phyloP scores from a whole-genome alignment of 2,888 invertebrate genomes.

The Lochmaea crataegi region DNA sequence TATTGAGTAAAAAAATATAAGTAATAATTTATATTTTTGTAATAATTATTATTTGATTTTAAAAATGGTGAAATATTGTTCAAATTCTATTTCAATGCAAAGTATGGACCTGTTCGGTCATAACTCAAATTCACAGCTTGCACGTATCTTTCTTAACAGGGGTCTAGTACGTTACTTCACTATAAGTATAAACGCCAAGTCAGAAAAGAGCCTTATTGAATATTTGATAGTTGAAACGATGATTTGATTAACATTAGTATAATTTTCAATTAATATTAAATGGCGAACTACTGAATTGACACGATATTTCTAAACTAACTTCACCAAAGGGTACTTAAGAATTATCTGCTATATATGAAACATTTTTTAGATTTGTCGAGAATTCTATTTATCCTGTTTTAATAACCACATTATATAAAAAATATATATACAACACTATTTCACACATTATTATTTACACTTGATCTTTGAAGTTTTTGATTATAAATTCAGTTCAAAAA shows the following conservation, averaged over 20 bases:
- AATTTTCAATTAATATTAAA: not conserved
- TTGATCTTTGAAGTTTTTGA: constrained; percentile 29
- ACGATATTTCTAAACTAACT: constrained; percentile 14
- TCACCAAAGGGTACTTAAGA: not conserved
- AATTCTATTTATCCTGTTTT: constrained; percentile 18
- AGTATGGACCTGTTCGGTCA: no score
- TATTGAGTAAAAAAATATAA: no score
- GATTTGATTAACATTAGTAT: not conserved
- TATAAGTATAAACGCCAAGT: no score
- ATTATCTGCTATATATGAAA: constrained; percentile 12
- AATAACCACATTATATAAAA: constrained; percentile 37
- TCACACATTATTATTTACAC: constrained; percentile 45
- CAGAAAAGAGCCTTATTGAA: no score
- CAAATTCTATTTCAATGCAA: no score
- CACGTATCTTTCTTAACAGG: no score
- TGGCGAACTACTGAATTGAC: not conserved
- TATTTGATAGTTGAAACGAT: no score
- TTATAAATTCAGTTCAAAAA: constrained; percentile 40
- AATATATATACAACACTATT: constrained; percentile 41
- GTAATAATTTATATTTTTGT: no score
- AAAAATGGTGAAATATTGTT: no score
- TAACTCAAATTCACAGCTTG: no score
- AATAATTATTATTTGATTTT: no score
- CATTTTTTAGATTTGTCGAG: constrained; percentile 46
- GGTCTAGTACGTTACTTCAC: no score